These are phyloP conservation scores for Belgica antarctica DNA, from an alignment of 2,888 invertebrate genomes.

Conservation along the genomic window DNA sequence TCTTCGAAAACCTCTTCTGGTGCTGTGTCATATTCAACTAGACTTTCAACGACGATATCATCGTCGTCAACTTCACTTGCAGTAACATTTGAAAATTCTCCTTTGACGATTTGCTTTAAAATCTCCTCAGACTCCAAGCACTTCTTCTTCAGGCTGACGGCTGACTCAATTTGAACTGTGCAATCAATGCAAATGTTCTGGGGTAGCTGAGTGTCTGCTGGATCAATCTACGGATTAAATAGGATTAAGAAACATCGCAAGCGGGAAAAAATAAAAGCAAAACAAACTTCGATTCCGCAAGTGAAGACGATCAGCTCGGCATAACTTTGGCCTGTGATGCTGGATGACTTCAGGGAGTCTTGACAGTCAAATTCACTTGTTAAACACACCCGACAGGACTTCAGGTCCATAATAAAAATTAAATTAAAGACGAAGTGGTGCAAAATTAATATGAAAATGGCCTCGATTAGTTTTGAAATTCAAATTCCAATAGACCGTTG, in stretches of 20 bases:
- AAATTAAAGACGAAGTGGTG: no score
- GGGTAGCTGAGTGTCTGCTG: not conserved
- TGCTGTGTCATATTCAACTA: no score
- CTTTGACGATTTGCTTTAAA: not conserved
- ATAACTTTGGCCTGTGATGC: not conserved
- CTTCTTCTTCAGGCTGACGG: not conserved
- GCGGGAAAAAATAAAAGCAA: no score
- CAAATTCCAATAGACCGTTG: no score
- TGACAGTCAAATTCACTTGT: not conserved
- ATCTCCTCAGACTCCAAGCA: not conserved
- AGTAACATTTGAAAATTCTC: not conserved
- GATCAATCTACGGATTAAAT: constrained; percentile 12
- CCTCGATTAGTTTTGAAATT: no score
- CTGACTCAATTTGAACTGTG: not conserved
- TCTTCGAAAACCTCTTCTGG: no score
- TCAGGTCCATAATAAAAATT: not conserved
- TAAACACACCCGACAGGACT: constrained; percentile 6
- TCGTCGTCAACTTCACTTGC: not conserved
- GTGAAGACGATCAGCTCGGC: not conserved
- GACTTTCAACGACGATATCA: not conserved
- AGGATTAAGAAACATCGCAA: not conserved
- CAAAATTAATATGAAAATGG: no score
- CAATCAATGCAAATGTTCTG: not conserved
- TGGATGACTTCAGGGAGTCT: no score
- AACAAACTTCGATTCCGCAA: not conserved